A percentile compares a stretch with the other conserved stretches of the same genome.
These are phyloP conservation scores for Nephrocerus scutellatus DNA, from an alignment of 2,888 invertebrate genomes.

Conservation along the genomic window DNA sequence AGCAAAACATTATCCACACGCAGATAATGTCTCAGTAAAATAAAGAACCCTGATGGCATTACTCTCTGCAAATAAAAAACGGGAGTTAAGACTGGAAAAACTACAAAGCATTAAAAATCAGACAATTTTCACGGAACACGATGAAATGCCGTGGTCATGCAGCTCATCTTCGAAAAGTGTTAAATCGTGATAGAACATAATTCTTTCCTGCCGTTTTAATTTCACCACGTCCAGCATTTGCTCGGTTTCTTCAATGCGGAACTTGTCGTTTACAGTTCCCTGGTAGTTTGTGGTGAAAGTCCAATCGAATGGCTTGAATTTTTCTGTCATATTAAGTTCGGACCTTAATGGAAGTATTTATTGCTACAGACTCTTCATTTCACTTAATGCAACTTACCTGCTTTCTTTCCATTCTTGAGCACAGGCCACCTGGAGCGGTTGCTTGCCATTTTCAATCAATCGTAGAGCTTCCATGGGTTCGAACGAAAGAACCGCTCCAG, in stretches of 20 bases:
- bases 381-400: conserved; percentile 52
- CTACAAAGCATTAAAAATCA: conserved; percentile 2
- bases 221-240: conserved; percentile 80
- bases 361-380: background rate
- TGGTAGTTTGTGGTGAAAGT: conserved; percentile 90
- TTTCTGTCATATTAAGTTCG: conserved; percentile 59
- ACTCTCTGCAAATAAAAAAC: conserved; percentile 64
- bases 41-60: conserved; percentile 91
- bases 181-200: conserved; percentile 88
- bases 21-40: conserved; percentile 83
- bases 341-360: too few relatives aligned
- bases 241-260: conserved; percentile 57
- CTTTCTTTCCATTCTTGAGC: conserved; percentile 88
- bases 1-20: conserved; percentile 91
- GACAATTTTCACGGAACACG: conserved; percentile 88
- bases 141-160: conserved; percentile 94
- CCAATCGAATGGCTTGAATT: conserved; percentile 92
- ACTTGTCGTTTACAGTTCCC: conserved; percentile 64
- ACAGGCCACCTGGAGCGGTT: conserved; percentile 77
- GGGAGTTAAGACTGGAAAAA: background rate
- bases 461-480: conserved; percentile 86
- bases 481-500: conserved; percentile 69
- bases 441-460: conserved; percentile 65
- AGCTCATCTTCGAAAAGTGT: conserved; percentile 96
- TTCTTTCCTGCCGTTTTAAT: conserved; percentile 81